phyloP scores from a whole-genome alignment of 2,888 invertebrate species.

The Apodemia duryi region DNA sequence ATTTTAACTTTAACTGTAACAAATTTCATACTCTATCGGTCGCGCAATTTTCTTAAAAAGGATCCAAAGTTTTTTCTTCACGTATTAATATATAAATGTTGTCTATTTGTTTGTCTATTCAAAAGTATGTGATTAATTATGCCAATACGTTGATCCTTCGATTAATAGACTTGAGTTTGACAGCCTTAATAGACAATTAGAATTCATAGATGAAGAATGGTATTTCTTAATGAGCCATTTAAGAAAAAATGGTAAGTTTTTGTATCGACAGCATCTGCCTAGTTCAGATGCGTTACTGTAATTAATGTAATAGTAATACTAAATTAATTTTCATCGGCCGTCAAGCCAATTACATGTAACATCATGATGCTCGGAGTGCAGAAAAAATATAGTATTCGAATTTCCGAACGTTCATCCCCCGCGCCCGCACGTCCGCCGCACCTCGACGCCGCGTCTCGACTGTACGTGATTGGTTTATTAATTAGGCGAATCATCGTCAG shows the following conservation, averaged over 20 bases:
- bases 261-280: slow-evolving; percentile 39
- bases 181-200: slow-evolving; percentile 34
- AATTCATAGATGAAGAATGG: slow-evolving; percentile 37
- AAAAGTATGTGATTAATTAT: slow-evolving; percentile 25
- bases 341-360: slow-evolving; percentile 74
- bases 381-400: slow-evolving; percentile 77
- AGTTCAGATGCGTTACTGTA: slow-evolving; percentile 41
- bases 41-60: no score
- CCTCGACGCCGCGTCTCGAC: slow-evolving; percentile 76
- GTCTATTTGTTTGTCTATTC: no score
- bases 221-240: slow-evolving; percentile 46
- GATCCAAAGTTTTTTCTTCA: no score
- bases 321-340: slow-evolving; percentile 61
- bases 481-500: slow-evolving; percentile 76
- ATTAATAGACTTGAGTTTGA: slow-evolving; percentile 38
- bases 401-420: slow-evolving; percentile 76
- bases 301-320: slow-evolving; percentile 59
- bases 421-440: slow-evolving; percentile 76
- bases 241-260: slow-evolving; percentile 31
- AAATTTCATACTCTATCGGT: no score
- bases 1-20: no score
- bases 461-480: slow-evolving; percentile 80
- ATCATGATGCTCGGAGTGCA: slow-evolving; percentile 68
- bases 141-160: slow-evolving; percentile 45
- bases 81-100: no score